A percentile compares a stretch with the other conserved stretches of the same genome.
phyloP scores from a whole-genome alignment of 2,113 vertebrate species.

The Galbula dea region DNA sequence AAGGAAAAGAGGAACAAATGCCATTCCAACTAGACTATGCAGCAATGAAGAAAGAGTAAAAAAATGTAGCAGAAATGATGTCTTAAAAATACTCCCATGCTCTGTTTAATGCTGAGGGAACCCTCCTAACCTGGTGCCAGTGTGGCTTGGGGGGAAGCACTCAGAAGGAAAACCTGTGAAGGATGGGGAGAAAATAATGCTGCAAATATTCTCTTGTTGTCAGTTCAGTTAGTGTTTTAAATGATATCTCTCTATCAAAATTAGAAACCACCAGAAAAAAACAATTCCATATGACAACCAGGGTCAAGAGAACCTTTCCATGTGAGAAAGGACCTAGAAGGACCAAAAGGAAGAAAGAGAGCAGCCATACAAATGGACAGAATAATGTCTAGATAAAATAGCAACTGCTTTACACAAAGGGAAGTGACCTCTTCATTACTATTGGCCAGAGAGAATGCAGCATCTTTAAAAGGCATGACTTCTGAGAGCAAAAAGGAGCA shows the following conservation, averaged over 20 bases:
- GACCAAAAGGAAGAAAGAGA: neutral
- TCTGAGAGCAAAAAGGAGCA: neutral
- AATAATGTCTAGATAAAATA: neutral
- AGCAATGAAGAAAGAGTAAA: neutral
- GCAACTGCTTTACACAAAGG: neutral
- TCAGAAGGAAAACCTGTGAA: neutral
- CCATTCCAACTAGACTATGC: neutral
- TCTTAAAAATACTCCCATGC: neutral
- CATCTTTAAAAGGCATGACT: neutral
- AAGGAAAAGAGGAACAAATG: neutral
- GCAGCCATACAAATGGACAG: neutral
- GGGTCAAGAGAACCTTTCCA: neutral
- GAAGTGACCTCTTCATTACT: neutral
- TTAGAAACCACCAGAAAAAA: neutral
- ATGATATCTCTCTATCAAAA: neutral
- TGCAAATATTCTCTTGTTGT: neutral
- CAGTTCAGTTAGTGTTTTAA: neutral
- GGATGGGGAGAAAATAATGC: neutral
- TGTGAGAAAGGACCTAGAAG: neutral
- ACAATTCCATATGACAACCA: neutral
- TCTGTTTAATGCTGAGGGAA: neutral
- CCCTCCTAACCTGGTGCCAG: neutral
- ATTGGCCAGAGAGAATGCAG: neutral
- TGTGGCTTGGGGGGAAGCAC: neutral
- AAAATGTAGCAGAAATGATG: neutral